phyloP scores from a whole-genome alignment of 2,888 invertebrate genomes.

The Eristalinus sepulchralis region DNA sequence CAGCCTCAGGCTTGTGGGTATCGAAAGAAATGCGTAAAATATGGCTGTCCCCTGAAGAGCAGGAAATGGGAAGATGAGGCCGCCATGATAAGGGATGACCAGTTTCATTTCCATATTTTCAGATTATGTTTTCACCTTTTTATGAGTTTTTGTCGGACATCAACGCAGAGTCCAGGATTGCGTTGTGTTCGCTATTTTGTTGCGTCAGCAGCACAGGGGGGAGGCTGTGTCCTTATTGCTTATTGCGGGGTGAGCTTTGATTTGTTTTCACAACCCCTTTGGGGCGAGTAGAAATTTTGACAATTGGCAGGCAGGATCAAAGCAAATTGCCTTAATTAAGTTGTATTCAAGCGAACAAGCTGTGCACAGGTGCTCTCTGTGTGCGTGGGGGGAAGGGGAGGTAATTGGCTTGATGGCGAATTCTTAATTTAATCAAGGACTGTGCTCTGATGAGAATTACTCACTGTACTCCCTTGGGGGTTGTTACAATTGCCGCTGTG shows the following conservation, averaged over 20 bases:
- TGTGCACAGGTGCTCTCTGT: conserved; percentile 52
- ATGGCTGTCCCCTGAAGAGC: conserved; percentile 42
- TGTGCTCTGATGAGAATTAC: conserved; percentile 56
- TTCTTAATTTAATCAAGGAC: conserved; percentile 68
- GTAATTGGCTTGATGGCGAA: conserved; percentile 64
- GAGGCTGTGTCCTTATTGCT: conserved; percentile 28
- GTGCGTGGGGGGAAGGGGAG: conserved; percentile 21
- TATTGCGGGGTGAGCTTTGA: conserved; percentile 62
- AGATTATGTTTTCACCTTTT: conserved; percentile 71
- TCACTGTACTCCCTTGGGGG: conserved; percentile 62
- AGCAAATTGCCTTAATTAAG: conserved; percentile 67
- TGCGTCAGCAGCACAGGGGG: conserved; percentile 35
- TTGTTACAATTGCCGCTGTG: conserved; percentile 19
- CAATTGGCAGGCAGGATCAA: conserved; percentile 67
- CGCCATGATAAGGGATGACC: conserved; percentile 49
- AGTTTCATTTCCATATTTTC: conserved; percentile 67
- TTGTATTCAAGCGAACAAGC: conserved; percentile 64
- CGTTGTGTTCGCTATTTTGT: conserved; percentile 39
- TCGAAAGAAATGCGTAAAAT: conserved; percentile 62
- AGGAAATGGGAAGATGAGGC: conserved; percentile 36
- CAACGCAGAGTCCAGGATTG: neutral
- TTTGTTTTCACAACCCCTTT: conserved; percentile 66
- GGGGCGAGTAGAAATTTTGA: conserved; percentile 49
- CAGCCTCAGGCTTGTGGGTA: conserved; percentile 62
- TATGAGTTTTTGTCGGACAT: conserved; percentile 60